Percentiles rank a stretch among this genome's conserved stretches.
Evolutionary conservation across 2,888 invertebrate genomes (phyloP).

Genomic region (Thymelicus lineola): DNA sequence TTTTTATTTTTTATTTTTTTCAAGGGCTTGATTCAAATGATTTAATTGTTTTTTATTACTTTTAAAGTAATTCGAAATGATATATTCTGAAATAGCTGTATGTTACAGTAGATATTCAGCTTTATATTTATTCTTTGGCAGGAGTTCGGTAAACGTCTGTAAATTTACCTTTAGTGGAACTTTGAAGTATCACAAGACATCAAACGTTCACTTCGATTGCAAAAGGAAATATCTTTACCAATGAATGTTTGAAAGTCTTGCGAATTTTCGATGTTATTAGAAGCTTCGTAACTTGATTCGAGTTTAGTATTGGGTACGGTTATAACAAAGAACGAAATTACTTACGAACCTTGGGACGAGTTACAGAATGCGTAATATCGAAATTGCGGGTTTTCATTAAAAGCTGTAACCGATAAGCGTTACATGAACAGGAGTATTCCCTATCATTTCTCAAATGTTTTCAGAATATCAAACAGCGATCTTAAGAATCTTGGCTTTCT

Average conservation of each 20-base stretch:
- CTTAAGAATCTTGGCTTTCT: constrained; percentile 48
- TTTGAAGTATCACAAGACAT: not conserved
- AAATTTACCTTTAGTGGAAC: not conserved
- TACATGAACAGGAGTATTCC: constrained; percentile 63
- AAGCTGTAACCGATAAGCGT: constrained; percentile 59
- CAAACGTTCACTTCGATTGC: not conserved
- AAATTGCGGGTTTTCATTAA: constrained; percentile 62
- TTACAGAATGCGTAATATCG: constrained; percentile 44
- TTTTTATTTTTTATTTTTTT: too few relatives aligned
- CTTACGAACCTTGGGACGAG: constrained; percentile 48
- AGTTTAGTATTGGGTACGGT: constrained; percentile 46
- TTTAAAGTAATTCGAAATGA: too few relatives aligned
- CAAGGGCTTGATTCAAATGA: too few relatives aligned
- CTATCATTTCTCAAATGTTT: constrained; percentile 77
- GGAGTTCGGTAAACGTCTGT: not conserved
- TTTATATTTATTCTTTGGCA: not conserved
- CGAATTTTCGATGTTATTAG: constrained; percentile 6
- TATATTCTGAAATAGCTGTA: not conserved
- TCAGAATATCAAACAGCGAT: constrained; percentile 77
- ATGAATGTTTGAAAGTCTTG: not conserved
- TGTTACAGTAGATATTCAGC: too few relatives aligned
- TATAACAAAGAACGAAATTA: constrained; percentile 51
- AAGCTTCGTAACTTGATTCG: constrained; percentile 45
- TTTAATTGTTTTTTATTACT: too few relatives aligned
- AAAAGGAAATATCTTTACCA: not conserved